These are phyloP conservation scores for Lamellibrachia columna DNA, from an alignment of 2,888 invertebrate species.

Conservation along the genomic window DNA sequence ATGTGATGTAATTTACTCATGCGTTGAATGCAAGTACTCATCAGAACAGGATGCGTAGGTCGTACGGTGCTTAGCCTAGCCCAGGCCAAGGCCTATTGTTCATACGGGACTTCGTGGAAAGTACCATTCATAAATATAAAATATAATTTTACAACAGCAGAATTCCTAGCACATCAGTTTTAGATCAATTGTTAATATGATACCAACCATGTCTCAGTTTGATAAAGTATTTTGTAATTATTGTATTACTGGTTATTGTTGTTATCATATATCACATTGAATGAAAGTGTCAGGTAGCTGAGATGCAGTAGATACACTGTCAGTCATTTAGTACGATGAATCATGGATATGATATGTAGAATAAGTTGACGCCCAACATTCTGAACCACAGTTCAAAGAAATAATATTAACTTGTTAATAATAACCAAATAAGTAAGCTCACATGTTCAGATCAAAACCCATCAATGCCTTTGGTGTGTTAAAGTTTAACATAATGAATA, in stretches of 20 bases:
- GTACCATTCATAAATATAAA: not conserved
- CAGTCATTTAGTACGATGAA: not conserved
- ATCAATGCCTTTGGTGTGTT: no score
- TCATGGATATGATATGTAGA: not conserved
- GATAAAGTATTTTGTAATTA: not conserved
- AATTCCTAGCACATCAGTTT: not conserved
- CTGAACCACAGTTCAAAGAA: not conserved
- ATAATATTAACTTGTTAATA: no score
- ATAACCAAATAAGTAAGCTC: no score
- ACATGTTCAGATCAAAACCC: no score
- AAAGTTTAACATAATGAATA: no score
- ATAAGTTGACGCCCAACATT: not conserved
- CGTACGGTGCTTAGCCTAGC: no score
- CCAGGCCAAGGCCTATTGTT: not conserved
- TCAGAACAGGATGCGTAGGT: not conserved
- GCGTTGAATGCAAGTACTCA: not conserved
- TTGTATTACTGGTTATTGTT: not conserved
- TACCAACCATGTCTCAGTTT: no score
- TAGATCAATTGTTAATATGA: no score
- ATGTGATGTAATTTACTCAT: not conserved
- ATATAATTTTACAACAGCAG: not conserved
- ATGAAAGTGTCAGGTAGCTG: not conserved
- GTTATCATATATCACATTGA: not conserved
- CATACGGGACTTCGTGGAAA: not conserved
- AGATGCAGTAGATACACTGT: not conserved